Conservation (phyloP, 1,140 invertebrate species). For the Zaprionus taronus region DNA sequence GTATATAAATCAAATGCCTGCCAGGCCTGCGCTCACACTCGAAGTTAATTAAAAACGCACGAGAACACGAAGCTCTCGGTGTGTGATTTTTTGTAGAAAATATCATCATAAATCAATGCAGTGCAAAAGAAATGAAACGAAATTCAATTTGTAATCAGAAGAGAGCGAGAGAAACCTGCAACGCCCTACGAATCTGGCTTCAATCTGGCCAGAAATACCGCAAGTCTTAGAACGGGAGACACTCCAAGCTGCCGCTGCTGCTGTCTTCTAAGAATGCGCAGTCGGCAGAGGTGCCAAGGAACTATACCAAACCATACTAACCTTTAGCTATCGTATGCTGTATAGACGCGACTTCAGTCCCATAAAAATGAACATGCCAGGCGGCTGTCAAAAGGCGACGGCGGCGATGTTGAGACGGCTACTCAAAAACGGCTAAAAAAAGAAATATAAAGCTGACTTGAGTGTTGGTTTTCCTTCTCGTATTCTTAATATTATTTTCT, state of each 20-base stretch:
- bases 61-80: conserved; percentile 16
- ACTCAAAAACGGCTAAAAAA: conserved; percentile 53
- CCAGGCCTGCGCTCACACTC: conserved; percentile 59
- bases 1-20: conserved; percentile 68
- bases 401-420: conserved; percentile 65
- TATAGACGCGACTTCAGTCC: conserved; percentile 23
- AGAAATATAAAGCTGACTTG: conserved; percentile 16
- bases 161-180: conserved; percentile 42
- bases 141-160: conserved; percentile 81
- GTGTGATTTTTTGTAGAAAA: conserved; percentile 49
- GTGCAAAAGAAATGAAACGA: conserved; percentile 67
- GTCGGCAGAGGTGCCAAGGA: conserved; percentile 5
- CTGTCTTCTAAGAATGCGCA: conserved; percentile 73
- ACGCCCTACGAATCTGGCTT: conserved; percentile 61
- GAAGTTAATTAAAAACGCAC: conserved; percentile 69
- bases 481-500: conserved; percentile 38
- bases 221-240: conserved; percentile 55
- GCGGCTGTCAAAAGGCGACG: conserved; percentile 73
- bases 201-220: conserved; percentile 67
- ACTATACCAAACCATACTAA: neutral
- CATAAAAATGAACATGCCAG: conserved; percentile 78
- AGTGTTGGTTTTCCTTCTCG: conserved; percentile 43
- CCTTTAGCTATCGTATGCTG: neutral
- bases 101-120: conserved; percentile 76
- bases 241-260: conserved; percentile 15